Evolutionary conservation across 23 tunicate genomes (phyloP).

Genomic region (Halocynthia roretzi): DNA sequence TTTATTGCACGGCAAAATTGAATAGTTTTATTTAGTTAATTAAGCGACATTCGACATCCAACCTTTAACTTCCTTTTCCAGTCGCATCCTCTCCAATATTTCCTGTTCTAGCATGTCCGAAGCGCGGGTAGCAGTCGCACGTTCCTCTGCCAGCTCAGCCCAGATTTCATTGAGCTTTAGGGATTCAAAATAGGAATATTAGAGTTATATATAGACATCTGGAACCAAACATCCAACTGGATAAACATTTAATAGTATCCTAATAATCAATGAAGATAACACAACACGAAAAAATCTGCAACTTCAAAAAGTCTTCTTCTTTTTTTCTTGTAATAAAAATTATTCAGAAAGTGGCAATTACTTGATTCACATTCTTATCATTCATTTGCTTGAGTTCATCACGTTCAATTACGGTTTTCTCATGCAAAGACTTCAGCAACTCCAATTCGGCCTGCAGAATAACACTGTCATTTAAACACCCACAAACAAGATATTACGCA

Average conservation of each 20-base stretch:
- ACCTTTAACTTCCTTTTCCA: constrained; percentile 69
- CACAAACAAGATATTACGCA: too few relatives aligned
- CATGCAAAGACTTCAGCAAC: constrained; percentile 40
- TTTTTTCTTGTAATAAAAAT: too few relatives aligned
- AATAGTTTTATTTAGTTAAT: too few relatives aligned
- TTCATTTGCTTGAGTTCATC: constrained; percentile 57
- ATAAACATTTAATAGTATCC: not conserved
- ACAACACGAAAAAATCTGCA: not conserved
- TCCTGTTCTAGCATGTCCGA: constrained; percentile 77
- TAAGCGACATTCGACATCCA: not conserved
- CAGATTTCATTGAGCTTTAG: constrained; percentile 39
- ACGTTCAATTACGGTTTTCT: constrained; percentile 37
- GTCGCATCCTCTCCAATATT: constrained; percentile 49
- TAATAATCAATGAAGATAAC: not conserved
- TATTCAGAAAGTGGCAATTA: not conserved
- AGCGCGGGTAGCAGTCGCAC: constrained; percentile 57
- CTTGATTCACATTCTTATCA: constrained; percentile 59
- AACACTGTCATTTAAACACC: not conserved
- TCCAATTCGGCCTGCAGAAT: constrained; percentile 66
- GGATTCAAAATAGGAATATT: not conserved
- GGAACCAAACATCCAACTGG: constrained; percentile 1
- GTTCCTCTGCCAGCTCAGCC: constrained; percentile 72
- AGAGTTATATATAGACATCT: not conserved
- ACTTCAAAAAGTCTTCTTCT: not conserved
- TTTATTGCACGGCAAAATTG: too few relatives aligned